Conservation (phyloP, 1,140 invertebrate genomes). For the Eriocheir sinensis region DNA sequence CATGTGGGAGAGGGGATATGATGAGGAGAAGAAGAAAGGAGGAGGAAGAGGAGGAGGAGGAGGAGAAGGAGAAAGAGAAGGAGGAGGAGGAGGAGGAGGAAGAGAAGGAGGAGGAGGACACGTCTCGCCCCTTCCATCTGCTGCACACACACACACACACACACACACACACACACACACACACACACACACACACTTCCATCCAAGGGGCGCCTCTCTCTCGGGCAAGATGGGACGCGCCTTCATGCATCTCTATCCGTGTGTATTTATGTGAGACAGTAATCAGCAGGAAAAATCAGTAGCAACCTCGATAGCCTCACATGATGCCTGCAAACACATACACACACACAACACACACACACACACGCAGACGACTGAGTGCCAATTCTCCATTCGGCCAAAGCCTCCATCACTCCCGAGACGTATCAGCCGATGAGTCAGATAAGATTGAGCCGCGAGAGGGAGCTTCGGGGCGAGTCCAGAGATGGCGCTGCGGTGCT, state of each 20-base stretch:
- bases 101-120: too few species aligned
- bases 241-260: neutral
- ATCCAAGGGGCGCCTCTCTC: neutral
- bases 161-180: too few species aligned
- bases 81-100: too few species aligned
- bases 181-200: too few species aligned
- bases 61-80: too few species aligned
- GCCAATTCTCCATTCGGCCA: neutral
- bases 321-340: constrained; percentile 11
- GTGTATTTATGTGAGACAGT: neutral
- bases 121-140: too few species aligned
- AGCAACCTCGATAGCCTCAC: neutral
- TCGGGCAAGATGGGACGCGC: neutral
- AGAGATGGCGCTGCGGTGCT: neutral
- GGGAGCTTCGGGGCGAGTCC: neutral
- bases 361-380: neutral
- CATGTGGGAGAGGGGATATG: too few species aligned
- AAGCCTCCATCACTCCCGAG: neutral
- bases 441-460: constrained; percentile 8
- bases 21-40: too few species aligned
- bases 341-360: neutral
- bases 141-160: too few species aligned
- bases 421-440: constrained; percentile 35
- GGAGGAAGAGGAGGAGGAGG: too few species aligned
- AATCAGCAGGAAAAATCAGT: neutral